These are phyloP conservation scores for Drosophila mercatorum DNA, from an alignment of 2,888 invertebrate species.

Conservation along the genomic window DNA sequence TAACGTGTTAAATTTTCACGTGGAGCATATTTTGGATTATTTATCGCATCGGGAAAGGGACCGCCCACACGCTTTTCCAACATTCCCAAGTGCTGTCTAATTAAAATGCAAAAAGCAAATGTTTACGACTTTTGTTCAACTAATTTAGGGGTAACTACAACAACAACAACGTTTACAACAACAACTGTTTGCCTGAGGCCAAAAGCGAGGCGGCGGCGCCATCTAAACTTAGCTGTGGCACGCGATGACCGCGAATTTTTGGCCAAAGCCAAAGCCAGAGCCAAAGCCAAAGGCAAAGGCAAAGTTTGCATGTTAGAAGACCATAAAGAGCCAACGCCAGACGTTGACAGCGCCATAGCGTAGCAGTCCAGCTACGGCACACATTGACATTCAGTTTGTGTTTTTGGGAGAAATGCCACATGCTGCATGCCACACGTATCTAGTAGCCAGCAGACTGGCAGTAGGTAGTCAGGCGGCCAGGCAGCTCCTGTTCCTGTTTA, in stretches of 20 bases:
- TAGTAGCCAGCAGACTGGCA: background rate
- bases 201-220: conserved; percentile 22
- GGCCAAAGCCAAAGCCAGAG: conserved; percentile 32
- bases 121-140: conserved; percentile 55
- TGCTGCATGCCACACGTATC: conserved; percentile 12
- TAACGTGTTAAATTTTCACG: conserved; percentile 67
- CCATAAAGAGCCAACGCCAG: conserved; percentile 54
- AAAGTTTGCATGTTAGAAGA: conserved; percentile 68
- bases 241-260: conserved; percentile 73
- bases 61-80: conserved; percentile 29
- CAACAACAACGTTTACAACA: conserved; percentile 29
- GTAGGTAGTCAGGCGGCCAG: background rate
- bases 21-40: conserved; percentile 45
- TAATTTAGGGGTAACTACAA: conserved; percentile 67
- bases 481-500: conserved; percentile 11
- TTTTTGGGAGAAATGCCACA: conserved; percentile 10
- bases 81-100: conserved; percentile 56
- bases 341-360: conserved; percentile 9
- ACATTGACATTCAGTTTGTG: conserved; percentile 24
- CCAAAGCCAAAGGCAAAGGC: conserved; percentile 40
- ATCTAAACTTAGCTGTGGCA: conserved; percentile 59
- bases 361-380: conserved; percentile 2
- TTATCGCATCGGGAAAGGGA: conserved; percentile 22
- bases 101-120: conserved; percentile 65
- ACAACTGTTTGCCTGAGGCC: conserved; percentile 24